A percentile compares a stretch with the other conserved stretches of the same genome.
These are phyloP conservation scores for Hyperoplus lanceolatus DNA, from an alignment of 2,797 vertebrate species.

Conservation along the genomic window DNA sequence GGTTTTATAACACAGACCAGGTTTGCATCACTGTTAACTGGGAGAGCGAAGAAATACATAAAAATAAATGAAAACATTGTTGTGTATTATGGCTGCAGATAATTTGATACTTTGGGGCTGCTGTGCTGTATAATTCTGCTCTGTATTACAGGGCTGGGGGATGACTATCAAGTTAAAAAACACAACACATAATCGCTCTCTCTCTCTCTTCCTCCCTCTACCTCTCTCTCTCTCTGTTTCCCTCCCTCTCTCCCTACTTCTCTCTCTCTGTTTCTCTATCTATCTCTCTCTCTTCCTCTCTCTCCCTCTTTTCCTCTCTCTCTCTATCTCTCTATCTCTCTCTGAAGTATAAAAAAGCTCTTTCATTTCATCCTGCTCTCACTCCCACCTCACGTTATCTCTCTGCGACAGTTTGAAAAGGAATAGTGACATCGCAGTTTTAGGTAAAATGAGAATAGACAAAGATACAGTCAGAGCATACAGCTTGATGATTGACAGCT, in stretches of 20 bases:
- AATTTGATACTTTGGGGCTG: slow-evolving; percentile 30
- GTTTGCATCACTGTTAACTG: slow-evolving; percentile 16
- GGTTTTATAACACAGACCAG: neutral
- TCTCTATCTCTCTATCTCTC: neutral
- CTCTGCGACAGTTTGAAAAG: slow-evolving; percentile 57
- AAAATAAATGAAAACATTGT: slow-evolving; percentile 26
- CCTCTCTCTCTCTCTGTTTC: too few species aligned
- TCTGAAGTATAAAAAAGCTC: slow-evolving; percentile 43
- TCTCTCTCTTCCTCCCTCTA: too few species aligned
- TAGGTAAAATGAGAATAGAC: too few species aligned
- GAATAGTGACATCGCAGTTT: slow-evolving; percentile 48
- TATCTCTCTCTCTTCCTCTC: too few species aligned
- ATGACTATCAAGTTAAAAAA: slow-evolving; percentile 51
- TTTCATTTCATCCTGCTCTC: slow-evolving; percentile 20
- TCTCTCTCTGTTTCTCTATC: too few species aligned
- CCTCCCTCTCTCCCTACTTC: too few species aligned
- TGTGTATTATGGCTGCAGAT: slow-evolving; percentile 21
- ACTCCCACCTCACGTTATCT: slow-evolving; percentile 53
- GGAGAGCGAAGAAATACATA: neutral
- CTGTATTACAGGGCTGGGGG: slow-evolving; percentile 23
- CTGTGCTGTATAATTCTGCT: slow-evolving; percentile 22
- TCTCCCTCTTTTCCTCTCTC: too few species aligned
- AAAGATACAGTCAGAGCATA: too few species aligned
- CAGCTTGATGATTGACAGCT: too few species aligned
- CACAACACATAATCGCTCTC: too few species aligned